Percentiles rank a stretch among this genome's conserved stretches.
Conservation (phyloP, 2,888 invertebrate genomes). For the Clistopyga incitator region DNA sequence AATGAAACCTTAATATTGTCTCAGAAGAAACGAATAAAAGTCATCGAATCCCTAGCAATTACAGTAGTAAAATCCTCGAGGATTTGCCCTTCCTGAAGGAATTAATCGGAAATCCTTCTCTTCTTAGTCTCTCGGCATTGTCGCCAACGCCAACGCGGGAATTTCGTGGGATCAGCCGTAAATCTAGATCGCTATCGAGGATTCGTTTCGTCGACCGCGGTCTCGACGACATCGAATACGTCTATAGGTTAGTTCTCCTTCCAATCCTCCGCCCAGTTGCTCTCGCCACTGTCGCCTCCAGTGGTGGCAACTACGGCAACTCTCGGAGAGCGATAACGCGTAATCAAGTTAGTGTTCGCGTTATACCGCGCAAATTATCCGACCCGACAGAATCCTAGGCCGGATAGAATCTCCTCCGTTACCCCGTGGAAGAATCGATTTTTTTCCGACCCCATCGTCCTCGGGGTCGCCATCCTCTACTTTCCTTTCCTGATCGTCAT, state of each 20-base stretch:
- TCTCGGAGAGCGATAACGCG: slow-evolving; percentile 54
- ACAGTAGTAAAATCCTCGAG: slow-evolving; percentile 44
- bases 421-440: slow-evolving; percentile 28
- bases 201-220: slow-evolving; percentile 58
- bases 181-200: slow-evolving; percentile 64
- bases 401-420: slow-evolving; percentile 10
- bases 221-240: slow-evolving; percentile 57
- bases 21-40: background rate
- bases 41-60: slow-evolving; percentile 39
- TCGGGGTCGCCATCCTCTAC: slow-evolving; percentile 16
- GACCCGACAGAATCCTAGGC: slow-evolving; percentile 38
- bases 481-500: slow-evolving; percentile 24
- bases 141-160: slow-evolving; percentile 27
- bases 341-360: slow-evolving; percentile 60
- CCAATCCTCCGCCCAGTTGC: slow-evolving; percentile 32
- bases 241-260: slow-evolving; percentile 40
- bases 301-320: slow-evolving; percentile 38
- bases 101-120: slow-evolving; percentile 59
- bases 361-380: slow-evolving; percentile 62
- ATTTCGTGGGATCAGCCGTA: slow-evolving; percentile 56
- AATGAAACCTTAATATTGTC: slow-evolving; percentile 27
- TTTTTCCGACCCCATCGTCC: slow-evolving; percentile 11
- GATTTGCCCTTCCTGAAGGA: slow-evolving; percentile 46
- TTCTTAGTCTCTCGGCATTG: slow-evolving; percentile 20
- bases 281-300: slow-evolving; percentile 30